Base-by-base conservation (phyloP, 37 sponge, comb jelly and placozoan species). In the Diacarnus erythraeanus region DNA sequence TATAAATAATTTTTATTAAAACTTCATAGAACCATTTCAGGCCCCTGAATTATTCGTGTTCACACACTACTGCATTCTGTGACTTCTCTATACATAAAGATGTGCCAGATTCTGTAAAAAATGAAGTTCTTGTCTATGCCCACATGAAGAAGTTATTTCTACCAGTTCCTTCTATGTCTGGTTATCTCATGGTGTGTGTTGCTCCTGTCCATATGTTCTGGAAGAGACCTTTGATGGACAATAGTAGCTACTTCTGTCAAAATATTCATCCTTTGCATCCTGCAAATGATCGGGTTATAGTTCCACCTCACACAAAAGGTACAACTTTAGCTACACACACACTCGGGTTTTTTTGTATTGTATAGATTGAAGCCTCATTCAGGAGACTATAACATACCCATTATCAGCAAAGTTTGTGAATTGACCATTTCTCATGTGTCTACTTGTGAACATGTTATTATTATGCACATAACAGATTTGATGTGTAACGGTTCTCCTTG, bases 221-320 rank as follows among this genome's bases (percentile, higher is more conserved):
- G 65, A 60, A 60, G 64, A 77, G 64, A 40, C 77, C 77, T 20
- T 44, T 77, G 73, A 72, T 72, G 44, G 23, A 42, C 21, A 65
- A 25, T 35, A 18, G 66, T 30, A 35, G 33, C 9, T 65, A 30
- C 9, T 2, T 31, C 2, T 65, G 66, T 30, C 29, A 65, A 30
- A 30, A 17, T 25, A 31, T 31, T 6, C 51, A 47, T 12, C 51
- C 51, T 47, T 12, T 15, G 6, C 51, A 47, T 6, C 12, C 51
- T 15, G 6, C 12, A 12, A 6, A 47, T 6, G 51, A 47, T 15
- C 6, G 51, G 12, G 12, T 12, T 47, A 47, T 47, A 47, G 6
- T 47, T 47, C 10, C 12, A 6, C 51, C 51, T 47, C 51, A 6
- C 6, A 47, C 10, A 47, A 47, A 6, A 15, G 51, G 51, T 47